phyloP scores from a whole-genome alignment of 1,140 invertebrate genomes.

The Drosophila biarmipes region DNA sequence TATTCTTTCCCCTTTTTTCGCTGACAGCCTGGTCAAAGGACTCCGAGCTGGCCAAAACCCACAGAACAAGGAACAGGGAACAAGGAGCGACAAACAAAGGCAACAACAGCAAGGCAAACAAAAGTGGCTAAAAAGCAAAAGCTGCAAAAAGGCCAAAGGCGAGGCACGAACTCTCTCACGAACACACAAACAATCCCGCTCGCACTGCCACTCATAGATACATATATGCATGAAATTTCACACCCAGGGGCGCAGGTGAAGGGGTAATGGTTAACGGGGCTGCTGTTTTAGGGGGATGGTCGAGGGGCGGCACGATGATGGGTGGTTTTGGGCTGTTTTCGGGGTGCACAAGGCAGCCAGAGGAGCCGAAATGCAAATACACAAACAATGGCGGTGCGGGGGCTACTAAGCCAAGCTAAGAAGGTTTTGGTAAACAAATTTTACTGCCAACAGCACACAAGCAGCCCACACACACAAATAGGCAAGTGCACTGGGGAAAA shows the following conservation, averaged over 20 bases:
- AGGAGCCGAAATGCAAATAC: conserved; percentile 76
- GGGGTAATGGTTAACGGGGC: conserved; percentile 1
- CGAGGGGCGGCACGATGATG: neutral
- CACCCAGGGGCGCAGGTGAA: conserved; percentile 47
- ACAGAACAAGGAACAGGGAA: conserved; percentile 27
- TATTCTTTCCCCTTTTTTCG: conserved; percentile 14
- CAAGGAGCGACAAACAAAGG: conserved; percentile 37
- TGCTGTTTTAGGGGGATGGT: too few species aligned
- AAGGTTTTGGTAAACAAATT: conserved; percentile 81
- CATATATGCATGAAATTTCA: conserved; percentile 77
- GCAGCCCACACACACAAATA: conserved; percentile 35
- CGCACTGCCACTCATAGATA: conserved; percentile 29
- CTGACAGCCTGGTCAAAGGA: conserved; percentile 60
- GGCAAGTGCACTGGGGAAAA: conserved; percentile 13
- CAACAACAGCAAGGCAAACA: conserved; percentile 60
- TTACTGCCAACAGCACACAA: conserved; percentile 63
- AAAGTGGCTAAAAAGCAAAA: conserved; percentile 62
- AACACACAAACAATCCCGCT: conserved; percentile 23
- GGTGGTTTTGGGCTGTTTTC: conserved; percentile 23
- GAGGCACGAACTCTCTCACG: conserved; percentile 42
- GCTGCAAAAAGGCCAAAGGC: conserved; percentile 70
- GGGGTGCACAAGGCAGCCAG: conserved; percentile 15
- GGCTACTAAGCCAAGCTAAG: conserved; percentile 82
- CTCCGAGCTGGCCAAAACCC: conserved; percentile 37
- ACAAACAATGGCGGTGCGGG: conserved; percentile 77